These are phyloP conservation scores for Stigmatopora argus DNA, from an alignment of 2,113 vertebrate genomes.

Conservation along the genomic window DNA sequence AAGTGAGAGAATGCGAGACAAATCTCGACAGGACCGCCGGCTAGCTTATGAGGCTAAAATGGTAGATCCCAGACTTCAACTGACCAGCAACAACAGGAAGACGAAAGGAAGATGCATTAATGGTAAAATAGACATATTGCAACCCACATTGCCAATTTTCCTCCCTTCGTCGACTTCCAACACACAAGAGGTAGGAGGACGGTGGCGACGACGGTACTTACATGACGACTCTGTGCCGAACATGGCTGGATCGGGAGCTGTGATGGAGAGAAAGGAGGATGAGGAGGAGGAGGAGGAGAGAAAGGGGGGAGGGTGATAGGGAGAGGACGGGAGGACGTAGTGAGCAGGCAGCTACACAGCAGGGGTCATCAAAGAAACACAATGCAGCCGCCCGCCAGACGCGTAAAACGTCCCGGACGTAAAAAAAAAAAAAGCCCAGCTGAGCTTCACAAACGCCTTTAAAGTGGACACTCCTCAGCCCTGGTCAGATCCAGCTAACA, in stretches of 20 bases:
- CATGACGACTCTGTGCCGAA: conserved; percentile 98
- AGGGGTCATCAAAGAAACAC: conserved; percentile 90
- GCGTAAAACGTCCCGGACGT: conserved; percentile 70
- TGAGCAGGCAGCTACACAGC: conserved; percentile 86
- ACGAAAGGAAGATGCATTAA: conserved; percentile 32
- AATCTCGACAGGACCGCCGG: conserved; percentile 35
- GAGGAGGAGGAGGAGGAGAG: conserved; percentile 35
- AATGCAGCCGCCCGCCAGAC: conserved; percentile 80
- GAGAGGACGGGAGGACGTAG: conserved; percentile 62
- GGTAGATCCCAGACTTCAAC: conserved; percentile 59
- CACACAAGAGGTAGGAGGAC: conserved; percentile 36
- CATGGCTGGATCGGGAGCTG: conserved; percentile 92
- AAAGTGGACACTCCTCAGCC: conserved; percentile 26
- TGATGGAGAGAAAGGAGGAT: conserved; percentile 72
- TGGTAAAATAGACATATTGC: conserved; percentile 8
- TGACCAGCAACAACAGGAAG: conserved; percentile 56
- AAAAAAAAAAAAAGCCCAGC: conserved; percentile 11
- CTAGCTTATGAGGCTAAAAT: conserved; percentile 61
- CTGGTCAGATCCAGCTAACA: conserved; percentile 38
- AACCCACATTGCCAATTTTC: conserved; percentile 10
- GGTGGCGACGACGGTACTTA: conserved; percentile 77
- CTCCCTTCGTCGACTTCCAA: neutral
- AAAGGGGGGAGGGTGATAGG: conserved; percentile 38
- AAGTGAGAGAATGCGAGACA: conserved; percentile 25
- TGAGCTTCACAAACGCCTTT: conserved; percentile 23